Evolutionary conservation across 2,113 vertebrate genomes (phyloP), one percentile per base, ranked within the genome.

Genomic region (Himantopus leucocephalus): DNA sequence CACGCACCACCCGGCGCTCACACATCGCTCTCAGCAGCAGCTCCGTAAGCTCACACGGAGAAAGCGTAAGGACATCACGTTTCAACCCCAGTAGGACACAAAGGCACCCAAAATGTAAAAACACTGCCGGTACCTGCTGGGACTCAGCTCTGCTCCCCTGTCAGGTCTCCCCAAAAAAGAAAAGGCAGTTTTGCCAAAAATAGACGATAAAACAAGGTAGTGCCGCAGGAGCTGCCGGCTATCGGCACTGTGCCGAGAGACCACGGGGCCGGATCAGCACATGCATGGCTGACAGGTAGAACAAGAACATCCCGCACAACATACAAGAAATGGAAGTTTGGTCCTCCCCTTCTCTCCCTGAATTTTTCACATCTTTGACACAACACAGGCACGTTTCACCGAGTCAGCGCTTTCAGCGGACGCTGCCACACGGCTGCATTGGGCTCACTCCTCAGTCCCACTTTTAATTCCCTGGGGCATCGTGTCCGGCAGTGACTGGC

Each of bases 401-500:
- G 5, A 88, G 59, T 81, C 84, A 78, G 87, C 6, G 0, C 45
- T 78, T 71, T 8, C 55, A 41, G 72, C 0, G 0, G 62, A 9
- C 3, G 1, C 71, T 15, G 77, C 58, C 24, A 4, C 80, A 58
- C 0, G 1, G 72, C 59, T 35, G 83, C 55, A 16, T 2, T 0
- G 0, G 4, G 43, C 74, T 87, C 37, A 8, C 41, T n/a, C 63
- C 59, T 59, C 47, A 18, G 22, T 21, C 37, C 79, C 7, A 3
- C 85, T 76, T 71, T n/a, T 27, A 59, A 60, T 64, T 94, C 66
- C 73, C 71, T 30, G 48, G 75, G 10, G 30, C n/a, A n/a, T 6
- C 7, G 0, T 3, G 11, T 72, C 74, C 37, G 2, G 50, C n/a
- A 81, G 41, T 1, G 0, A 23, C 1, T 13, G 23, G n/a, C 70